Conservation (phyloP, 2,113 vertebrate genomes). For the Perognathus longimembris region DNA sequence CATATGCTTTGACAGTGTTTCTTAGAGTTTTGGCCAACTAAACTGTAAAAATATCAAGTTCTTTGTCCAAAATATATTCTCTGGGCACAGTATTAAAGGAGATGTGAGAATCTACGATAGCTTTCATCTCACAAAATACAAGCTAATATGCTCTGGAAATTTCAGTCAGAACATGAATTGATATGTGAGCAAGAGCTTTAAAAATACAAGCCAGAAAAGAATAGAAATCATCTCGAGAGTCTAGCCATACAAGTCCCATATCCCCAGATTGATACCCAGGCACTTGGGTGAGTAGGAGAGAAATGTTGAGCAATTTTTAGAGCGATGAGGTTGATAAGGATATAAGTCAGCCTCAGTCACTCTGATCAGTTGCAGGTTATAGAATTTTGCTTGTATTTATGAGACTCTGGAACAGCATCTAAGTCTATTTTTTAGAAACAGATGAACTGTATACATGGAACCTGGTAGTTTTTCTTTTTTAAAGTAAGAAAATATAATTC, state of each 20-base stretch:
- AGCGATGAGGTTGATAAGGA: not conserved
- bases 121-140: not conserved
- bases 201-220: constrained; percentile 46
- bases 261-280: constrained; percentile 42
- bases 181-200: constrained; percentile 36
- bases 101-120: not conserved
- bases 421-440: constrained; percentile 41
- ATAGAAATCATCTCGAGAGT: constrained; percentile 40
- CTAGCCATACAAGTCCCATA: not conserved
- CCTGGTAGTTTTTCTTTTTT: constrained; percentile 1
- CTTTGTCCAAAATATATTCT: not conserved
- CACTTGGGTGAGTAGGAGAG: constrained; percentile 19
- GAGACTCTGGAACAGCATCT: not conserved
- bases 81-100: not conserved
- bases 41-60: constrained; percentile 22
- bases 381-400: constrained; percentile 46
- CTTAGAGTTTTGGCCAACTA: constrained; percentile 36
- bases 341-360: not conserved
- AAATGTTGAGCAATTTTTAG: constrained; percentile 21
- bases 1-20: constrained; percentile 6
- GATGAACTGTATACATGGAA: not conserved
- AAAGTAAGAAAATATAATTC: constrained; percentile 29
- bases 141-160: not conserved
- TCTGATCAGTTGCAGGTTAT: constrained; percentile 13
- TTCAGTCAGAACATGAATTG: constrained; percentile 37